These are phyloP conservation scores for Rhagologus leucostigma DNA, from an alignment of 2,113 vertebrate genomes.

Conservation along the genomic window DNA sequence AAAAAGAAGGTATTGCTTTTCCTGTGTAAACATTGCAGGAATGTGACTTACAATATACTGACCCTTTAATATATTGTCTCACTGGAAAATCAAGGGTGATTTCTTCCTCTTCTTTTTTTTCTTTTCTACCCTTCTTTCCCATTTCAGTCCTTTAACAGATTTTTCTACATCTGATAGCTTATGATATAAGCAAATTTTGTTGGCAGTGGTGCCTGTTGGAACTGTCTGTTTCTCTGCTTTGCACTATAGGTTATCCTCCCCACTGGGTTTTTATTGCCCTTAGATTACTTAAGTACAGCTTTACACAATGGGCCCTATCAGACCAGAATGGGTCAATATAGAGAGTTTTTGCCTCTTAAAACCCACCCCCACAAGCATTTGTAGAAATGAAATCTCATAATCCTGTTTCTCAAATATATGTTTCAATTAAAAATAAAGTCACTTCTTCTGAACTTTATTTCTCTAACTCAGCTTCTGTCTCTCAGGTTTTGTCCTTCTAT, in stretches of 20 bases:
- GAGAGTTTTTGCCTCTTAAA: not conserved
- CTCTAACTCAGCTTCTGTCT: slow-evolving; percentile 25
- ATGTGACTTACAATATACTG: not conserved
- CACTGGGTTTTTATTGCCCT: not conserved
- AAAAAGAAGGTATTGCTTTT: not conserved
- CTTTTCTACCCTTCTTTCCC: not conserved
- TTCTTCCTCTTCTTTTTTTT: not conserved
- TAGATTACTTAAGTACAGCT: not conserved
- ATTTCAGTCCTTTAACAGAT: not conserved
- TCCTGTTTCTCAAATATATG: slow-evolving; percentile 60
- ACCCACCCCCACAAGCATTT: not conserved
- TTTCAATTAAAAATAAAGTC: slow-evolving; percentile 56
- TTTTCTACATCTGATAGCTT: not conserved
- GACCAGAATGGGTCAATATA: not conserved
- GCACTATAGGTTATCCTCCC: not conserved
- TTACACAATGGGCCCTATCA: not conserved
- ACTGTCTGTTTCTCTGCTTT: not conserved
- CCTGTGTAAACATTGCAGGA: not conserved
- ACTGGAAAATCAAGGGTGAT: not conserved
- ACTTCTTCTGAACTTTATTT: slow-evolving; percentile 49
- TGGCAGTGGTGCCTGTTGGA: not conserved
- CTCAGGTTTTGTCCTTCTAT: slow-evolving; percentile 27
- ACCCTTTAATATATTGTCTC: not conserved
- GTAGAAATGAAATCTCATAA: slow-evolving; percentile 58
- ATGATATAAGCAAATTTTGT: not conserved